A percentile compares a stretch with the other conserved stretches of the same genome.
Conservation (phyloP, 2,888 invertebrate genomes). For the Amorpha juglandis region DNA sequence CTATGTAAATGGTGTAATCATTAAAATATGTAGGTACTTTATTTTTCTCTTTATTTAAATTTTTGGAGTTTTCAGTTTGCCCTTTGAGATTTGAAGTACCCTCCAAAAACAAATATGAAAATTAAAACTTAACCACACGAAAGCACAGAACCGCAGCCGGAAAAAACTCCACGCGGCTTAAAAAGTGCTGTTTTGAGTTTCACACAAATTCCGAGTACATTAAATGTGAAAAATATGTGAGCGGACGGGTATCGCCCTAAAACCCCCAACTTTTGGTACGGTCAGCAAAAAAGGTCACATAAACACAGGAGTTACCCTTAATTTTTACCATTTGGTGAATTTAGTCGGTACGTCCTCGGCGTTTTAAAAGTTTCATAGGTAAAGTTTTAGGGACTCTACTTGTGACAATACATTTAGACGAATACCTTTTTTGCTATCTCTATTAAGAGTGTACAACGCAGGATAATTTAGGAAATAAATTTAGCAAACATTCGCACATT, state of each 20-base stretch:
- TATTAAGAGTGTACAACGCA: not conserved
- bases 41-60: not conserved
- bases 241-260: not conserved
- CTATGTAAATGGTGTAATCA: too few species aligned
- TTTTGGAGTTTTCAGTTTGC: not conserved
- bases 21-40: too few species aligned
- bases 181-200: slow-evolving; percentile 12
- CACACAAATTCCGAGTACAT: slow-evolving; percentile 20
- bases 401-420: not conserved
- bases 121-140: not conserved
- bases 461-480: not conserved
- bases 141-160: not conserved
- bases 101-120: slow-evolving; percentile 1
- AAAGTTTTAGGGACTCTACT: not conserved
- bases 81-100: not conserved
- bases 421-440: not conserved
- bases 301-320: slow-evolving; percentile 16
- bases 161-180: not conserved
- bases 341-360: not conserved
- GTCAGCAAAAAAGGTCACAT: slow-evolving; percentile 12
- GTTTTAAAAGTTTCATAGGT: slow-evolving; percentile 9
- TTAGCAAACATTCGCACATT: too few species aligned
- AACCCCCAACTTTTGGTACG: slow-evolving; percentile 12
- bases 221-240: slow-evolving; percentile 9
- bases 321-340: slow-evolving; percentile 20